Conservation (phyloP, 2,113 vertebrate genomes). For the Indicator indicator region DNA sequence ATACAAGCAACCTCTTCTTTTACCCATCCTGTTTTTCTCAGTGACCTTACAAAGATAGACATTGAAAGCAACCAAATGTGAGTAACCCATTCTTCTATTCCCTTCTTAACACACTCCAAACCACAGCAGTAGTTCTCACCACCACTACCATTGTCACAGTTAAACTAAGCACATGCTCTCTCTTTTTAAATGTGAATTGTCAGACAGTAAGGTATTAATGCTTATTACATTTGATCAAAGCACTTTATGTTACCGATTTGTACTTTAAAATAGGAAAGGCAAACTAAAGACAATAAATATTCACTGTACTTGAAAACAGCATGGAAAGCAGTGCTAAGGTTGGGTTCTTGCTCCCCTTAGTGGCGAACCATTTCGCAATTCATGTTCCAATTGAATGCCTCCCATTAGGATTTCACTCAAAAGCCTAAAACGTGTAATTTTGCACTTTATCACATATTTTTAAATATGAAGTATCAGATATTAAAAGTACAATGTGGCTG, state of each 20-base stretch:
- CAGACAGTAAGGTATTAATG: not conserved
- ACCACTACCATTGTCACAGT: not conserved
- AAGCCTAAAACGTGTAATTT: not conserved
- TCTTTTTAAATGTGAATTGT: not conserved
- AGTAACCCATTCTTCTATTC: not conserved
- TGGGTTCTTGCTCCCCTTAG: slow-evolving; percentile 40
- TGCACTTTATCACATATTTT: not conserved
- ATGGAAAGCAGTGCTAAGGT: accelerated
- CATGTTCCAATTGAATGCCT: accelerated
- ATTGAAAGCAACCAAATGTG: not conserved
- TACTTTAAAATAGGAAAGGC: not conserved
- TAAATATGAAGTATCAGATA: not conserved
- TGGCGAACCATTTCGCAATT: not conserved
- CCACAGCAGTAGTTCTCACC: not conserved
- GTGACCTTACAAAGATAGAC: not conserved
- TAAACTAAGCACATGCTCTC: not conserved
- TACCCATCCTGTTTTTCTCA: not conserved
- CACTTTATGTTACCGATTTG: not conserved
- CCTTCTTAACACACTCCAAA: not conserved
- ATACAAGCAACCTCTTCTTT: not conserved
- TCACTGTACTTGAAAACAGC: not conserved
- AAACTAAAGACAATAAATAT: not conserved
- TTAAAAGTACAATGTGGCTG: not conserved
- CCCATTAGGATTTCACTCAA: not conserved
- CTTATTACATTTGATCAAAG: not conserved